Conservation (phyloP, 2,888 invertebrate genomes). For the Drosophila histrio region DNA sequence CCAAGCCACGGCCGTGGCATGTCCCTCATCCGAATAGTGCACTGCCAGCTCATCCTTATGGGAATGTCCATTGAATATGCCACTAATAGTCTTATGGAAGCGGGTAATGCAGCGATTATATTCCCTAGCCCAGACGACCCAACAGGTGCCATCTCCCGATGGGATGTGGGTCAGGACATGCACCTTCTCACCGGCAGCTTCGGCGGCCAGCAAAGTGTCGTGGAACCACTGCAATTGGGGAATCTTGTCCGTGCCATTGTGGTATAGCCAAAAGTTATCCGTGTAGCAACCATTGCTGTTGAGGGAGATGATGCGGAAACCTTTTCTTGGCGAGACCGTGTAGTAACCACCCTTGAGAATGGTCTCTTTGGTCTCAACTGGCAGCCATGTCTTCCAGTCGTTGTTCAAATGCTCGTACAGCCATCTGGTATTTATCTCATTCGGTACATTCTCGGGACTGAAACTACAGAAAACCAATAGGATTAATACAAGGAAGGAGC, state of each 20-base stretch:
- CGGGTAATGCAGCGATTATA: slow-evolving; percentile 88
- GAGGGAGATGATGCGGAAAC: slow-evolving; percentile 90
- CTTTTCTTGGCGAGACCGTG: slow-evolving; percentile 87
- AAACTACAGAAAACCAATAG: slow-evolving; percentile 84
- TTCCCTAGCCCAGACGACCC: slow-evolving; percentile 89
- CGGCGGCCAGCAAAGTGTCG: slow-evolving; percentile 89
- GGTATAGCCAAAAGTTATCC: slow-evolving; percentile 87
- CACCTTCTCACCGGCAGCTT: slow-evolving; percentile 89
- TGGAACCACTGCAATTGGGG: slow-evolving; percentile 93
- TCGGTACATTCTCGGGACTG: slow-evolving; percentile 85
- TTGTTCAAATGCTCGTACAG: slow-evolving; percentile 89
- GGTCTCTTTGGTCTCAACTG: slow-evolving; percentile 86
- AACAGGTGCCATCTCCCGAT: slow-evolving; percentile 88
- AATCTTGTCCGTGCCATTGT: slow-evolving; percentile 89
- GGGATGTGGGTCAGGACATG: slow-evolving; percentile 94
- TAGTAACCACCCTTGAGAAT: slow-evolving; percentile 91
- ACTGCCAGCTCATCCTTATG: slow-evolving; percentile 90
- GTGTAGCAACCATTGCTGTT: slow-evolving; percentile 91
- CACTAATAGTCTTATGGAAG: slow-evolving; percentile 90
- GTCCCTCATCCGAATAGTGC: slow-evolving; percentile 85
- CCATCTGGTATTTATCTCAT: slow-evolving; percentile 87
- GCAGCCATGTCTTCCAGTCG: slow-evolving; percentile 89
- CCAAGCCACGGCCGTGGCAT: slow-evolving; percentile 89
- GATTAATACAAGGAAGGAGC: background rate
- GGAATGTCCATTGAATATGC: slow-evolving; percentile 93